phyloP scores from a whole-genome alignment of 2,888 invertebrate species.

The Agapostemon virescens region DNA sequence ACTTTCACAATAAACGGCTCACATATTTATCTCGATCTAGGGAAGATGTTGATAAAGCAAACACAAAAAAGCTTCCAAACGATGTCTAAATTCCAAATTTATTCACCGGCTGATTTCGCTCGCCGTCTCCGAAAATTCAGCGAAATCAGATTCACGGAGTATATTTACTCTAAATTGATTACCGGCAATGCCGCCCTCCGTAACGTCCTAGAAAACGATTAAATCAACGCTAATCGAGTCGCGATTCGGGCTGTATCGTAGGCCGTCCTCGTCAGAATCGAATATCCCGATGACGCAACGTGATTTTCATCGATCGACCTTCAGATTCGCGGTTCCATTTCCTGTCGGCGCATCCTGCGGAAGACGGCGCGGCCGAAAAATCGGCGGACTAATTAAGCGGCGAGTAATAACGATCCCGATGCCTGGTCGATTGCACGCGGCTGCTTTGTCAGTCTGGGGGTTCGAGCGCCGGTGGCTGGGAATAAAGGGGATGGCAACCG shows the following conservation, averaged over 20 bases:
- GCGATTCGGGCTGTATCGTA: not conserved
- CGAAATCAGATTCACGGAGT: not conserved
- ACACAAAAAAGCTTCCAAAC: not conserved
- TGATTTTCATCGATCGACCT: slow-evolving; percentile 13
- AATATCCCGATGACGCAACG: not conserved
- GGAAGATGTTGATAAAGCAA: not conserved
- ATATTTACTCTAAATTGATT: not conserved
- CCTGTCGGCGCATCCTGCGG: not conserved
- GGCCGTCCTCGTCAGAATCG: not conserved
- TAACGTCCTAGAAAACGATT: slow-evolving; percentile 2
- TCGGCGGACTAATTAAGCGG: slow-evolving; percentile 33
- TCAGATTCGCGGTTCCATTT: not conserved
- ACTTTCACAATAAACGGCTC: too few relatives aligned
- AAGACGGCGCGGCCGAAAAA: slow-evolving; percentile 5
- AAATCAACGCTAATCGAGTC: slow-evolving; percentile 20
- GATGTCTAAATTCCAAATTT: not conserved
- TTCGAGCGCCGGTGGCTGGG: not conserved
- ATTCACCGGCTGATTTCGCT: not conserved
- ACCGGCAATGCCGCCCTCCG: not conserved
- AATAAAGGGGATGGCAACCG: slow-evolving; percentile 14
- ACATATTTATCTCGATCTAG: not conserved
- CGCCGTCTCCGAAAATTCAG: not conserved
- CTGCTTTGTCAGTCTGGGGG: slow-evolving; percentile 1
- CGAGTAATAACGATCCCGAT: slow-evolving; percentile 33
- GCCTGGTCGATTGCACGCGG: not conserved